Conservation (phyloP, 1,140 invertebrate species). For the Branchinecta lindahli region DNA sequence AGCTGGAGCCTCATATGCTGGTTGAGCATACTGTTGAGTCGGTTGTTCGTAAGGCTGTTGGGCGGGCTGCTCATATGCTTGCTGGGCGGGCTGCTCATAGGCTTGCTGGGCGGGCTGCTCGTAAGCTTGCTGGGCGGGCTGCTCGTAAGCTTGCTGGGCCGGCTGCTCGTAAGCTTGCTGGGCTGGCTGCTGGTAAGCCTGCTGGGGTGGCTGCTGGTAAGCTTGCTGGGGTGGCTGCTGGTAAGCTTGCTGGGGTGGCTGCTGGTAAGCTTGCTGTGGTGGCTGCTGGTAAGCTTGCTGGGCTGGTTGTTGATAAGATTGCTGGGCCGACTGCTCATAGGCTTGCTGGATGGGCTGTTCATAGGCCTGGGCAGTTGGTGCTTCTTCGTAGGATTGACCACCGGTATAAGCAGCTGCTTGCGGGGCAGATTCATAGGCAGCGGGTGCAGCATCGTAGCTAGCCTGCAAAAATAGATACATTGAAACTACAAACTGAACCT, state of each 20-base stretch:
- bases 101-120: conserved; percentile 14
- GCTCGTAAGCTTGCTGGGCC: conserved; percentile 19
- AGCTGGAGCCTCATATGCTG: neutral
- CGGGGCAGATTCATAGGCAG: neutral
- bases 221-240: conserved; percentile 15
- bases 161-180: conserved; percentile 21
- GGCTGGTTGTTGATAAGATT: conserved; percentile 12
- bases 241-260: conserved; percentile 12
- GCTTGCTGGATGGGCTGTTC: conserved; percentile 4
- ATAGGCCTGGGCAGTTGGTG: neutral
- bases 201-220: conserved; percentile 14
- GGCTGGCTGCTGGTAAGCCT: conserved; percentile 13
- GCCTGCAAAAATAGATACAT: too few species aligned
- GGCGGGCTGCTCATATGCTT: neutral
- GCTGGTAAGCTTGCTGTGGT: conserved; percentile 11
- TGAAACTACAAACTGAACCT: too few species aligned
- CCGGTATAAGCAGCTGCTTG: neutral
- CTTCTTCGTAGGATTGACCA: conserved; percentile 6
- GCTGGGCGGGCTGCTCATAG: conserved; percentile 10
- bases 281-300: conserved; percentile 14
- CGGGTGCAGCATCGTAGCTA: neutral
- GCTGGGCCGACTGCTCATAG: conserved; percentile 11
- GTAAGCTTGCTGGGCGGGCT: conserved; percentile 19
- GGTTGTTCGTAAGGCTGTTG: neutral
- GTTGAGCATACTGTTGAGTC: neutral